Percentiles rank a stretch among this genome's conserved stretches.
Evolutionary conservation across 2,888 invertebrate genomes (phyloP).

Genomic region (Saturnia japonica): DNA sequence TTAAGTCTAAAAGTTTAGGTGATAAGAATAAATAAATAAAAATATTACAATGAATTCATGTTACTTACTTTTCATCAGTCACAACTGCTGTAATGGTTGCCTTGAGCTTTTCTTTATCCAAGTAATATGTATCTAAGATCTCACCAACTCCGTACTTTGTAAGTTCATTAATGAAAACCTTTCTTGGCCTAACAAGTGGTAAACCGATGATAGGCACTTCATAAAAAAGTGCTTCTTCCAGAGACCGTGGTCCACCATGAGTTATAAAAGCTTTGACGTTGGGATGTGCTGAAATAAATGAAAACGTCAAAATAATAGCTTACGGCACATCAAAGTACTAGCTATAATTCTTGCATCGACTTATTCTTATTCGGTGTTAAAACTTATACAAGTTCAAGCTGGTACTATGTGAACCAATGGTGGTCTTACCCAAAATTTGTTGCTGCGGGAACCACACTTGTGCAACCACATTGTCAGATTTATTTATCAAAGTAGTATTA

Average conservation of each 20-base stretch:
- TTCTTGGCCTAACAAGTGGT: conserved; percentile 61
- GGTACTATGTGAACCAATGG: neutral
- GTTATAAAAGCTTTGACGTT: conserved; percentile 72
- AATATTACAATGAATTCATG: neutral
- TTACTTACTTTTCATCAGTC: conserved; percentile 56
- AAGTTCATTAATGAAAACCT: conserved; percentile 63
- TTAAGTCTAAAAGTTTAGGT: no score
- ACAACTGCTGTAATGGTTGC: conserved; percentile 52
- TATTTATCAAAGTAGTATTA: conserved; percentile 61
- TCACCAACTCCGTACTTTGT: conserved; percentile 65
- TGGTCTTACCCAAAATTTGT: conserved; percentile 71
- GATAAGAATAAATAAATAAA: neutral
- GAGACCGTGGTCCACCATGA: conserved; percentile 69
- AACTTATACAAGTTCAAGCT: neutral
- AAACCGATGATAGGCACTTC: conserved; percentile 69
- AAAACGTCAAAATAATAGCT: conserved; percentile 2
- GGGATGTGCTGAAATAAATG: conserved; percentile 60
- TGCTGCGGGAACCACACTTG: conserved; percentile 81
- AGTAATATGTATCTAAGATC: conserved; percentile 60
- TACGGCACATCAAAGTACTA: neutral
- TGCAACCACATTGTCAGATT: conserved; percentile 70
- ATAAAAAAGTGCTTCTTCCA: conserved; percentile 73
- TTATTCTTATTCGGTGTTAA: neutral
- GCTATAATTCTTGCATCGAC: neutral
- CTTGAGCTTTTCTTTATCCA: conserved; percentile 62